A percentile compares a stretch with the other conserved stretches of the same genome.
These are phyloP conservation scores for Mesoligia furuncula DNA, from an alignment of 2,888 invertebrate genomes.

Conservation along the genomic window DNA sequence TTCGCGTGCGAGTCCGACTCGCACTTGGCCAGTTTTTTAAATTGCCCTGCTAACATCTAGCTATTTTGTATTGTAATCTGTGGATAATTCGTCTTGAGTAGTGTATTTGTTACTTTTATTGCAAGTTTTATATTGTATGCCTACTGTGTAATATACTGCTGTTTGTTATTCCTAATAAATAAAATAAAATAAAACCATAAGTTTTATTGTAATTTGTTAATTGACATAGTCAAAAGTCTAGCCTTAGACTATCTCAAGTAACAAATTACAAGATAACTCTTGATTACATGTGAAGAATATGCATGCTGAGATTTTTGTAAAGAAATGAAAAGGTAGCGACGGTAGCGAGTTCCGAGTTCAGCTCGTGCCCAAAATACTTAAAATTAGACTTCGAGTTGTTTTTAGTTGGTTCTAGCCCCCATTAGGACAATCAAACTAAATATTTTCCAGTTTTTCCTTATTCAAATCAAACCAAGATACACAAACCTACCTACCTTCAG, in stretches of 20 bases:
- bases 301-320: background rate
- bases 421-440: background rate
- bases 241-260: background rate
- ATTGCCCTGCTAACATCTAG: no score
- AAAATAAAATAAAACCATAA: no score
- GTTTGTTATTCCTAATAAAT: no score
- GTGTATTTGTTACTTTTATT: no score
- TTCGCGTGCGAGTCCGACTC: no score
- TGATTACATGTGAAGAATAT: background rate
- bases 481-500: background rate
- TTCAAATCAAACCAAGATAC: slow-evolving; percentile 3
- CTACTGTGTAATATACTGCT: no score
- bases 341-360: background rate
- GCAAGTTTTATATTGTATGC: no score
- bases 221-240: no score
- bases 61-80: no score
- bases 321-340: background rate
- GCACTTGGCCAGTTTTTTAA: no score
- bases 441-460: background rate
- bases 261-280: background rate
- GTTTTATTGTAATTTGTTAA: background rate
- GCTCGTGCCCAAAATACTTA: background rate
- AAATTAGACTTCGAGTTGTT: background rate
- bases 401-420: background rate
- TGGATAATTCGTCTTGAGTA: no score